These are phyloP conservation scores for Pungitius pungitius DNA, from an alignment of 2,113 vertebrate genomes.

Conservation along the genomic window DNA sequence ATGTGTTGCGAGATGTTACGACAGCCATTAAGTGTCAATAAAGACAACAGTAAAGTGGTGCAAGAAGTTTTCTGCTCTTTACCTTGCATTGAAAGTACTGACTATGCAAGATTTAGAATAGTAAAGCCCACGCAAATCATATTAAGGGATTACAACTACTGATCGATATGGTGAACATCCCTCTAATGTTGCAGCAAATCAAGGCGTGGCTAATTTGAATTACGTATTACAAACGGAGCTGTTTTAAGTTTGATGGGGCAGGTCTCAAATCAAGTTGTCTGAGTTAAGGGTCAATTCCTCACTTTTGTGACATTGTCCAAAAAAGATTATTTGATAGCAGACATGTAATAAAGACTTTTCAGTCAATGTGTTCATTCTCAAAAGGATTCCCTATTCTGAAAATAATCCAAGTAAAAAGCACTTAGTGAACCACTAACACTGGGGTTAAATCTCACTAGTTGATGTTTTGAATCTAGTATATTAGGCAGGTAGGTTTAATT, in stretches of 20 bases:
- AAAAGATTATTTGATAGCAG: no score
- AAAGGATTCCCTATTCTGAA: background rate
- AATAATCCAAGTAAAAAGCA: background rate
- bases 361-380: background rate
- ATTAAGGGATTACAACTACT: background rate
- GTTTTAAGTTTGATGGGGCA: background rate
- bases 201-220: background rate
- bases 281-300: no score
- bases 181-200: background rate
- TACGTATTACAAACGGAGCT: no score
- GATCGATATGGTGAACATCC: background rate
- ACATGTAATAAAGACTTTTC: background rate
- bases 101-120: background rate
- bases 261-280: background rate
- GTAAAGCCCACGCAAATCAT: background rate
- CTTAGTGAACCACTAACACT: background rate
- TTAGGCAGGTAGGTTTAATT: background rate
- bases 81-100: background rate
- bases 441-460: background rate
- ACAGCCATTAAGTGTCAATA: background rate
- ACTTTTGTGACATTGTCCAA: no score
- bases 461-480: background rate
- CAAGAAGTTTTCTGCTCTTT: background rate
- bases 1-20: background rate
- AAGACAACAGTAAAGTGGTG: no score